Evolutionary conservation across 1,140 invertebrate species (phyloP), one percentile per base, ranked within the genome.

Genomic region (Lepidotrigona ventralis): DNA sequence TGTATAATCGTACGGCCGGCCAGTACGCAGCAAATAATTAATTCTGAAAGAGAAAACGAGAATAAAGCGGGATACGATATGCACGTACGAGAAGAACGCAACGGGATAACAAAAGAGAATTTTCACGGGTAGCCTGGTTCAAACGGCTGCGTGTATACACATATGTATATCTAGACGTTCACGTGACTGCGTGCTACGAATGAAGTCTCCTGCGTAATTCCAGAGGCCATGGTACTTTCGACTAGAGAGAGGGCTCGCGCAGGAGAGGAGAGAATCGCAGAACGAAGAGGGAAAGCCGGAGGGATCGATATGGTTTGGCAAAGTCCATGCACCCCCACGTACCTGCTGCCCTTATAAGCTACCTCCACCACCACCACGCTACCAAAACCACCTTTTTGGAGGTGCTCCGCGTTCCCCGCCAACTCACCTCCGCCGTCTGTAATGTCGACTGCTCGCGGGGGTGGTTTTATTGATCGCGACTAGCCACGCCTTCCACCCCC

Each of bases 381-480:
- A 69, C 53, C 72, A 63, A 80, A 79, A 66, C 70, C 81, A 79
- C 70, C 70, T 91, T 92, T 93, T 92, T 84, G 90, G 90, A 87
- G 88, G 85, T 86, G 87, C 85, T 84, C 86, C 74, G 79, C 87
- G 39, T 46, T 83, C 81, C 77, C 83, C n/a, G 39, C 64, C 29
- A 53, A 53, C 66, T 79, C 72, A 33, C 75, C 60, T 56, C 70
- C 60, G 58, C 6, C 81, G 60, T n/a, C 69, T 26, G 21, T 71
- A 66, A 39, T 46, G 26, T 60, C 79, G 19, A 78, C 29, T n/a
- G 14, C 29, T 17, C 21, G 75, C 53, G 88, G 83, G 90, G 91
- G 89, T 92, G 90, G 90, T 91, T 92, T 91, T 93, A 93, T 93
- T 92, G 93, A 93, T 93, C 93, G 84, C 26, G 15, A 26, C 46